These are phyloP conservation scores for Drosophila demipolita DNA, from an alignment of 2,888 invertebrate species.

Conservation along the genomic window DNA sequence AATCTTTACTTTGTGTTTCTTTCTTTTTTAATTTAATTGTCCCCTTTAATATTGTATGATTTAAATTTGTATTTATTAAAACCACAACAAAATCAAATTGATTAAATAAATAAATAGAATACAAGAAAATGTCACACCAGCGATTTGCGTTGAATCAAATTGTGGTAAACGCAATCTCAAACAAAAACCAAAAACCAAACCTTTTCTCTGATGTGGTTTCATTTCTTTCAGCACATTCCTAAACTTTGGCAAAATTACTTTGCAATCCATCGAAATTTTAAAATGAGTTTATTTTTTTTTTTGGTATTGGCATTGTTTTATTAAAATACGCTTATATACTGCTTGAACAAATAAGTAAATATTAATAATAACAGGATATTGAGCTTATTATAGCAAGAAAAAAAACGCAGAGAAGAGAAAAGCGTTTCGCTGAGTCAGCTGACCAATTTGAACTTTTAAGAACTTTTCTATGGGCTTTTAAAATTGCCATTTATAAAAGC, in stretches of 20 bases:
- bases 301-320: not conserved
- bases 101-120: not conserved
- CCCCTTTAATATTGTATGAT: not conserved
- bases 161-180: not conserved
- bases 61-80: not conserved
- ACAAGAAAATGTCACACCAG: not conserved
- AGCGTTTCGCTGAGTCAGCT: not conserved
- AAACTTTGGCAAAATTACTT: not conserved
- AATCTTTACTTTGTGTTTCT: not conserved
- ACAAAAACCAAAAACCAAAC: not conserved
- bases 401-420: not conserved
- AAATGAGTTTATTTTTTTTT: not conserved
- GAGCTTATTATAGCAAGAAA: not conserved
- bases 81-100: not conserved
- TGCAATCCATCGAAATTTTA: too few relatives aligned
- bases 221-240: not conserved
- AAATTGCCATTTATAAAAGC: constrained; percentile 34
- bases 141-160: not conserved
- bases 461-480: constrained; percentile 31
- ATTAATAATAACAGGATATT: not conserved
- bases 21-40: not conserved
- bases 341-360: not conserved
- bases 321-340: not conserved
- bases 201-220: not conserved
- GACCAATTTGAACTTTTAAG: constrained; percentile 11